Percentiles rank a stretch among this genome's conserved stretches.
These are phyloP conservation scores for Cerastoderma edule DNA, from an alignment of 2,888 invertebrate genomes.

Conservation along the genomic window DNA sequence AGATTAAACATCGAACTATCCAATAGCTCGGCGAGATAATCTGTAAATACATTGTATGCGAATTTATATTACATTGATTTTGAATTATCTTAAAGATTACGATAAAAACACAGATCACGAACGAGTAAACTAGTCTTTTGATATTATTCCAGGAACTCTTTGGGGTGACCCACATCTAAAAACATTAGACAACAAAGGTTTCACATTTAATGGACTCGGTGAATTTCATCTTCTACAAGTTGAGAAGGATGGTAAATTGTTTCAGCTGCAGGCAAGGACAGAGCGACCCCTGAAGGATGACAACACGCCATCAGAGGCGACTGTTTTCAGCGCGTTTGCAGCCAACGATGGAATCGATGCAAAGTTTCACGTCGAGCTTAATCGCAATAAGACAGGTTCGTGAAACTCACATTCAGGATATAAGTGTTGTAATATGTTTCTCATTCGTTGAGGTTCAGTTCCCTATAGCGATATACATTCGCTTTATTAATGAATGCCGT, in stretches of 20 bases:
- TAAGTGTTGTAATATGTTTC: no score
- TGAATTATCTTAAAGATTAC: no score
- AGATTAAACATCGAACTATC: no score
- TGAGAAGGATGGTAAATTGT: neutral
- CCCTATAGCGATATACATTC: no score
- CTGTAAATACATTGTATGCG: no score
- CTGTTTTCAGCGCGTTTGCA: constrained; percentile 39
- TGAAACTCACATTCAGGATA: no score
- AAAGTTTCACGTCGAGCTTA: constrained; percentile 38
- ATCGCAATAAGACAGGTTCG: constrained; percentile 29
- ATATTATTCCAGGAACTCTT: constrained; percentile 31
- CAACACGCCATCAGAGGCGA: constrained; percentile 27
- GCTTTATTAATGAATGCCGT: no score
- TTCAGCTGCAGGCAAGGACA: constrained; percentile 35
- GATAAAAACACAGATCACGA: no score
- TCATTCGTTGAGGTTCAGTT: no score
- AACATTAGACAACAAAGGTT: constrained; percentile 40
- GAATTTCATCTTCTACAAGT: constrained; percentile 33
- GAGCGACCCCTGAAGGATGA: constrained; percentile 12
- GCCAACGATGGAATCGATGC: constrained; percentile 22
- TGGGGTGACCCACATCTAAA: constrained; percentile 48
- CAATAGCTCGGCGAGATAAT: no score
- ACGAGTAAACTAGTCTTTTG: no score
- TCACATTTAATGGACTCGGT: constrained; percentile 48
- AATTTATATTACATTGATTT: no score